Conservation (phyloP, 2,888 invertebrate species). For the Caenorhabditis sp. region DNA sequence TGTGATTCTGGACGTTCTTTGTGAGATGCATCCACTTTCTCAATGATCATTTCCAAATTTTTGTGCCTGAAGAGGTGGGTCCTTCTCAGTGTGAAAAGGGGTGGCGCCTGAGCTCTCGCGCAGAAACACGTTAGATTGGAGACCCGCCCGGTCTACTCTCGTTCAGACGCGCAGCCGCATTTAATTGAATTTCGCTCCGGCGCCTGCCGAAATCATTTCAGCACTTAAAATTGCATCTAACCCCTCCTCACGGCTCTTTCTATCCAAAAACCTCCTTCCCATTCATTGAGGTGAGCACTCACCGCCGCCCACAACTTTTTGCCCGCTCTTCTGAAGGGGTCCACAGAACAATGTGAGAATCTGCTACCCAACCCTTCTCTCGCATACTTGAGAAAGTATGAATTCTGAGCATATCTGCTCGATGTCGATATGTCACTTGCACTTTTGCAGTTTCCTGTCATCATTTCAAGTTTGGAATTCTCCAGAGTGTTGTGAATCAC, state of each 20-base stretch:
- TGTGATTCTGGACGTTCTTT: no score
- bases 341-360: neutral
- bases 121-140: slow-evolving; percentile 46
- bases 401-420: no score
- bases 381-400: neutral
- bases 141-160: slow-evolving; percentile 40
- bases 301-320: neutral
- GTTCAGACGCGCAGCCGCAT: slow-evolving; percentile 49
- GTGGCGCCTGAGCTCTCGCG: slow-evolving; percentile 38
- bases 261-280: slow-evolving; percentile 4
- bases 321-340: neutral
- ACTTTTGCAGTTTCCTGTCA: no score
- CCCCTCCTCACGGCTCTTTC: slow-evolving; percentile 25
- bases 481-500: no score
- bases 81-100: slow-evolving; percentile 22
- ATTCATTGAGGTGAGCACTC: slow-evolving; percentile 15
- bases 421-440: no score
- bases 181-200: slow-evolving; percentile 61
- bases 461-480: no score
- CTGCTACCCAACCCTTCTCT: neutral
- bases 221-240: slow-evolving; percentile 56
- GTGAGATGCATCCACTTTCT: neutral
- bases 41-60: neutral
- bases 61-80: slow-evolving; percentile 12
- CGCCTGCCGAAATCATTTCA: slow-evolving; percentile 58